These are phyloP conservation scores for Ictidomys tridecemlineatus DNA, from an alignment of 2,113 vertebrate species.

Conservation along the genomic window DNA sequence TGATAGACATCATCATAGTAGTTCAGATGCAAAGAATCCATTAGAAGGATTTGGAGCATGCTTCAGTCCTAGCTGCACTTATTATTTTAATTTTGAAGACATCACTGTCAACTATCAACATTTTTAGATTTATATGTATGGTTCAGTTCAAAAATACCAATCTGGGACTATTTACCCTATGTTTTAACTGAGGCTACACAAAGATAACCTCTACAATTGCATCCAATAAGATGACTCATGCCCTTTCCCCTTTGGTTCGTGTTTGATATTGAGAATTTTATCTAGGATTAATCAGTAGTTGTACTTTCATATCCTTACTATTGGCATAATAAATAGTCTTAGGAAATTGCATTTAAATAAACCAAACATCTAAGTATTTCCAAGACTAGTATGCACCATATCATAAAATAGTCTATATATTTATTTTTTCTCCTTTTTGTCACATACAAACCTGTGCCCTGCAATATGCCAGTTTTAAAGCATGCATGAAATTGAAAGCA, in stretches of 20 bases:
- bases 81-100: constrained; percentile 55
- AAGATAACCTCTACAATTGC: background rate
- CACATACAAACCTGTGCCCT: background rate
- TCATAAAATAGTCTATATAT: background rate
- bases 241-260: background rate
- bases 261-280: background rate
- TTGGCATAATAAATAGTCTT: background rate
- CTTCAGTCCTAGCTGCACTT: constrained; percentile 1
- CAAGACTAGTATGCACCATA: background rate
- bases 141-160: background rate
- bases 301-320: background rate
- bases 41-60: background rate
- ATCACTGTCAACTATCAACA: background rate
- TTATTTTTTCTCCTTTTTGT: constrained; percentile 8
- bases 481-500: background rate
- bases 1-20: background rate
- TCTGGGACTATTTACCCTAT: background rate
- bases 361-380: background rate
- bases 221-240: background rate
- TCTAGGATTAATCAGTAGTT: background rate
- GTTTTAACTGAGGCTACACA: background rate
- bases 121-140: constrained; percentile 34
- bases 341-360: background rate
- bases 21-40: background rate
- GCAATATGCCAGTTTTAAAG: background rate